Conservation (phyloP, 2,888 invertebrate species). For the Hirtodrosophila histrioides region DNA sequence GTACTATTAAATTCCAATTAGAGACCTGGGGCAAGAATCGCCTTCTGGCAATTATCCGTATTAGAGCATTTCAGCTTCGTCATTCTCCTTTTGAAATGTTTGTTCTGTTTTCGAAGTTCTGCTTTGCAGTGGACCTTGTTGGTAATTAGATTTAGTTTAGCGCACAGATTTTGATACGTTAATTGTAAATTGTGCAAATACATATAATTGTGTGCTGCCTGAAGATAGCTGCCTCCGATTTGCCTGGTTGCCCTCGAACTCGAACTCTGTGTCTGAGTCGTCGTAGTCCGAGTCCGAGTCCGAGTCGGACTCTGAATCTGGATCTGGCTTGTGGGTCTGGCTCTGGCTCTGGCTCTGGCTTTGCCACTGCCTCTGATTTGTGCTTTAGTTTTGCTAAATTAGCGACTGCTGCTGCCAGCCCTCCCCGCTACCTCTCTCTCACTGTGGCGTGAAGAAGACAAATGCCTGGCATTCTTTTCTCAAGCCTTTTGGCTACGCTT, state of each 20-base stretch:
- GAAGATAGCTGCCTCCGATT: conserved; percentile 54
- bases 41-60: background rate
- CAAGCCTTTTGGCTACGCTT: conserved; percentile 77
- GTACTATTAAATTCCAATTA: conserved; percentile 3
- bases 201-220: conserved; percentile 65
- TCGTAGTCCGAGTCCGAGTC: background rate
- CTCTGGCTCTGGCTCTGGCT: background rate
- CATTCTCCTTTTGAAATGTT: conserved; percentile 4
- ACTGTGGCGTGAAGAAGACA: conserved; percentile 74
- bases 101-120: conserved; percentile 16
- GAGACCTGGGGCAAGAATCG: background rate
- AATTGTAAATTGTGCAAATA: conserved; percentile 77
- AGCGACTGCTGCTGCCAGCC: conserved; percentile 40
- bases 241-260: conserved; percentile 54
- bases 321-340: too few species aligned
- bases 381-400: conserved; percentile 74
- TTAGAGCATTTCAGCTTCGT: conserved; percentile 41
- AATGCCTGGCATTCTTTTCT: conserved; percentile 74
- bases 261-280: background rate
- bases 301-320: conserved; percentile 8
- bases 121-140: conserved; percentile 27
- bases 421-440: conserved; percentile 10
- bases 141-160: conserved; percentile 76
- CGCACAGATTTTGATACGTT: conserved; percentile 76
- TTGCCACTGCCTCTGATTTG: conserved; percentile 24